Evolutionary conservation across 2,888 invertebrate genomes (phyloP), one percentile per base, ranked within the genome.

Genomic region (Limenitis arthemis): DNA sequence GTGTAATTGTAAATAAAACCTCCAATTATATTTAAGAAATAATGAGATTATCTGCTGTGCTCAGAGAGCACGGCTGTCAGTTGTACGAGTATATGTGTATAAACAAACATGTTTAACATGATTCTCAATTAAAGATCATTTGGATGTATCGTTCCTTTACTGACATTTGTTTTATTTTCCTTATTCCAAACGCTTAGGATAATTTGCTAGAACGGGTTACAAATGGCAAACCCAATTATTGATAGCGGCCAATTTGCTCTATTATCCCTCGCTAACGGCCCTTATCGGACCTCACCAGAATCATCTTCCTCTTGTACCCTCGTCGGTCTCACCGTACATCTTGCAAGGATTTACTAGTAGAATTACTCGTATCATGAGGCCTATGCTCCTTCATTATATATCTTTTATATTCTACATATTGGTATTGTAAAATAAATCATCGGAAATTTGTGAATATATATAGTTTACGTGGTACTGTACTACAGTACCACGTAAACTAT

Each of bases 31-130:
- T 30, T 11, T 30, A 30, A 12, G 36, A 38, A 46, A 41, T 33
- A 28, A 33, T 37, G 36, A 47, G 42, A 31, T 47, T 40, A 37
- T 28, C 8, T 7, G 8, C 42, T 47, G 41, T 33, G 47, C 47
- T 51, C 51, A 8, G 47, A 47, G 47, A 51, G 51, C 47, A 42
- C 31, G 41, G 36, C 36, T 20, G 5, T 40, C 32, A 32, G 8
- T 7, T 36, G 28, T 28, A 20, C 33, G 11, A 40, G 6, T 30
- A 44, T 30, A 44, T 44, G 34, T 36, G 34, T 41, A 34, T 50
- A 44, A 50, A 44, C 38, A 20, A n/a, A 34, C 60, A 53, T 60
- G 61, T 61, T 48, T 47, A 53, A 60, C 60, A 56, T 55, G 55
- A 48, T 50, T 56, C 43, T 51, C 44, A 47, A 54, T 49, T 53